These are phyloP conservation scores for Teinopalpus imperialis DNA, from an alignment of 2,888 invertebrate genomes.

Conservation along the genomic window DNA sequence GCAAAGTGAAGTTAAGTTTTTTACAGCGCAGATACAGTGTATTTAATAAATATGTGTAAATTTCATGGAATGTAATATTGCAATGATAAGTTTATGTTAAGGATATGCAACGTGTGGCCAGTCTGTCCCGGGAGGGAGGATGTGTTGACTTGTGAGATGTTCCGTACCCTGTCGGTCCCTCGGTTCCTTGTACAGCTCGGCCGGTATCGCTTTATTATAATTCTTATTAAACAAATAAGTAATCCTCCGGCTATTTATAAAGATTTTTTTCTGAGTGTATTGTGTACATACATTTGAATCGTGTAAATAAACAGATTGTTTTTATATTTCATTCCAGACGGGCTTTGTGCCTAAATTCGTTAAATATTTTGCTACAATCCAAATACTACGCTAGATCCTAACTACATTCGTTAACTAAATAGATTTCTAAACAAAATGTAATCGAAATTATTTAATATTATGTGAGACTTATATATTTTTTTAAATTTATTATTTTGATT, in stretches of 20 bases:
- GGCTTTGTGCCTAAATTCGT: no score
- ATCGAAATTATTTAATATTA: background rate
- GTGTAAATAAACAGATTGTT: constrained; percentile 20
- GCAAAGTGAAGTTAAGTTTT: no score
- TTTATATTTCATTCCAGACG: constrained; percentile 22
- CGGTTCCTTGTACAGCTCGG: constrained; percentile 1
- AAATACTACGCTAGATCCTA: constrained; percentile 26
- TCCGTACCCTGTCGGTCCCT: no score
- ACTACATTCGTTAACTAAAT: background rate
- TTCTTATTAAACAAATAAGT: background rate
- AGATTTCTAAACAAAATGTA: background rate
- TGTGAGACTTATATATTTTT: constrained; percentile 1
- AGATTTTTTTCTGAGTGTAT: background rate
- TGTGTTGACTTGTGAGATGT: no score
- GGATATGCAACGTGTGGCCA: no score
- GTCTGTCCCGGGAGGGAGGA: no score
- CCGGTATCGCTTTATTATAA: constrained; percentile 10
- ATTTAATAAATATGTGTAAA: no score
- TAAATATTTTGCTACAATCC: constrained; percentile 9
- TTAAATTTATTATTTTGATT: constrained; percentile 9
- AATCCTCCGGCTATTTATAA: constrained; percentile 2
- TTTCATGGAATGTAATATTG: no score
- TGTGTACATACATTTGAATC: constrained; percentile 21
- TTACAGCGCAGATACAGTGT: no score
- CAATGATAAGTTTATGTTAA: no score